Conservation (phyloP, 37 sponge, comb jelly and placozoan species). For the Spongia lamella region DNA sequence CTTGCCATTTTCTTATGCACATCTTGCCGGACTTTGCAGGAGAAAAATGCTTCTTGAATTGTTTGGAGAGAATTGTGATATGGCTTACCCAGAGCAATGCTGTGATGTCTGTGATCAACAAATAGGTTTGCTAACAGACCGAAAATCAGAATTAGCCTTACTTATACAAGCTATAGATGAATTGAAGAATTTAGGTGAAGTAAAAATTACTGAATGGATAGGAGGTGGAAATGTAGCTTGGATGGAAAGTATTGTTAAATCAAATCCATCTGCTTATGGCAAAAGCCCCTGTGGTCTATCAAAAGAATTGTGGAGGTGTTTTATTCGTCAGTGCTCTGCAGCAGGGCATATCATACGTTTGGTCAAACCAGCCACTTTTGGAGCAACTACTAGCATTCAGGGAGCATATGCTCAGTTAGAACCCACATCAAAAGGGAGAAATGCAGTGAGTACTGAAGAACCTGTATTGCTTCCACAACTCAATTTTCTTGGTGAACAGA, state of each 20-base stretch:
- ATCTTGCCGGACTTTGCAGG: conserved; percentile 27
- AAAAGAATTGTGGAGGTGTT: conserved; percentile 6
- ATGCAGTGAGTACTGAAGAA: not conserved
- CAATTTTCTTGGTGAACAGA: no score
- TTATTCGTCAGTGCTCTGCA: conserved; percentile 7
- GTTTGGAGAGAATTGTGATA: conserved; percentile 19
- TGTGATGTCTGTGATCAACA: conserved; percentile 32
- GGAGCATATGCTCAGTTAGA: conserved; percentile 16
- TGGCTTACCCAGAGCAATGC: conserved; percentile 3
- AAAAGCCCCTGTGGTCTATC: not conserved
- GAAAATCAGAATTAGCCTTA: not conserved
- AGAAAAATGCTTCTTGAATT: conserved; percentile 17
- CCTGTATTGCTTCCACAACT: not conserved
- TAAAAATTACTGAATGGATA: conserved; percentile 28
- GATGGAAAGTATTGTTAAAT: conserved; percentile 8
- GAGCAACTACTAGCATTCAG: not conserved
- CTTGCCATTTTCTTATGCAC: conserved; percentile 14
- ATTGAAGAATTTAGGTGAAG: conserved; percentile 15
- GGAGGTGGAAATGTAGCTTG: conserved; percentile 19
- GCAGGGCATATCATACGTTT: conserved; percentile 1
- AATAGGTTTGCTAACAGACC: not conserved
- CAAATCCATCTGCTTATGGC: conserved; percentile 12
- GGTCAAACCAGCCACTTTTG: conserved; percentile 10
- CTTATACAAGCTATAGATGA: conserved; percentile 20
- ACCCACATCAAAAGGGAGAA: conserved; percentile 6